Percentiles rank a stretch among this genome's conserved stretches.
Conservation (phyloP, 2,113 vertebrate genomes). For the Cervus canadensis region DNA sequence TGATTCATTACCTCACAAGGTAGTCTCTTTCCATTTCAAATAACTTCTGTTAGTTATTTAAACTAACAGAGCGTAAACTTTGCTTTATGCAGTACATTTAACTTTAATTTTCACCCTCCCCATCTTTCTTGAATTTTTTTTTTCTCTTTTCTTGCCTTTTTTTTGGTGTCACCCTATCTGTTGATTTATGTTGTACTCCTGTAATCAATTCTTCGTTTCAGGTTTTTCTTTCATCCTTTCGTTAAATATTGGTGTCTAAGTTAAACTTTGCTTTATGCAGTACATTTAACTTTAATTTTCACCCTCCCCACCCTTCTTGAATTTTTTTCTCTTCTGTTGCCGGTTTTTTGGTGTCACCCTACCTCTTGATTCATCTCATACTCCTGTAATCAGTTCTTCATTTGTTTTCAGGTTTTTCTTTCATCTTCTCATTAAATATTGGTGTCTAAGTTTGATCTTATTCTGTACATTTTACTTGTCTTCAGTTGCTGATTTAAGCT, state of each 20-base stretch:
- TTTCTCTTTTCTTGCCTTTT: neutral
- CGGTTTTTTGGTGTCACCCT: neutral
- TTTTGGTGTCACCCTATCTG: neutral
- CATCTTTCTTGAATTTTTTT: neutral
- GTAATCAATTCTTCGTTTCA: neutral
- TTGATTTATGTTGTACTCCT: neutral
- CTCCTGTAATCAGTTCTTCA: neutral
- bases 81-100: neutral
- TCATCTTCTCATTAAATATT: neutral
- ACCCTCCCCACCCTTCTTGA: neutral
- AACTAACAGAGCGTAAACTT: neutral
- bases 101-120: neutral
- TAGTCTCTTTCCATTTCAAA: conserved; percentile 14
- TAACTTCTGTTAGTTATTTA: neutral
- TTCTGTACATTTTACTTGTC: neutral
- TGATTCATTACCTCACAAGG: neutral
- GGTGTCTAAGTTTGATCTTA: neutral
- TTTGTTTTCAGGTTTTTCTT: conserved; percentile 14
- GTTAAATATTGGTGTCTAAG: neutral
- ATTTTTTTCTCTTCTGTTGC: neutral
- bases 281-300: neutral
- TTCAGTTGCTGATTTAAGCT: neutral
- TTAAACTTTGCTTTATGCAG: neutral
- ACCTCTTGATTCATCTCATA: neutral
- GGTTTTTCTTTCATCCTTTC: neutral